Conservation (phyloP, 2,113 vertebrate genomes). For the Cyanoderma ruficeps region DNA sequence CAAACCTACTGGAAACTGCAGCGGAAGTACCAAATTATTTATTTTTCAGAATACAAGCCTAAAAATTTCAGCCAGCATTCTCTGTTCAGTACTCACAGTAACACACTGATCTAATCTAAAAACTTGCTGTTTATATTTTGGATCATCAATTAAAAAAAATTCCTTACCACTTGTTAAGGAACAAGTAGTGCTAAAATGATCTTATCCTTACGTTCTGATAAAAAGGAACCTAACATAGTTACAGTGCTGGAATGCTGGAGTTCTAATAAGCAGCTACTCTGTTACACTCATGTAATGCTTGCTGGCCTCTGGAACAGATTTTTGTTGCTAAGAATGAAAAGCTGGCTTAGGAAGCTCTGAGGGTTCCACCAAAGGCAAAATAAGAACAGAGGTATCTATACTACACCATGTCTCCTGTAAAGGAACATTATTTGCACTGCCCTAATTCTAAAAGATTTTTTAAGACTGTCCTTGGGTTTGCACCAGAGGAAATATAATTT, state of each 20-base stretch:
- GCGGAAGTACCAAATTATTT: background rate
- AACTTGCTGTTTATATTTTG: background rate
- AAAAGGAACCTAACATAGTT: background rate
- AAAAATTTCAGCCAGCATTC: background rate
- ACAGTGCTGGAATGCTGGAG: background rate
- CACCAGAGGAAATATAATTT: background rate
- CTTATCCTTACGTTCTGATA: background rate
- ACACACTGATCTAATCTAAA: background rate
- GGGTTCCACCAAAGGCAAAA: background rate
- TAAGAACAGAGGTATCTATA: background rate
- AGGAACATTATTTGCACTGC: background rate
- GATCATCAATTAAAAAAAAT: background rate
- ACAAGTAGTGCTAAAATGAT: background rate
- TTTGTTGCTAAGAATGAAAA: background rate
- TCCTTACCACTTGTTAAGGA: background rate
- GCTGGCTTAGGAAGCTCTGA: fast-evolving
- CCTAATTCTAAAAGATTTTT: background rate
- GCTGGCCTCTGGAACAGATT: background rate
- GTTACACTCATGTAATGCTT: background rate
- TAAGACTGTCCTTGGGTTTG: background rate
- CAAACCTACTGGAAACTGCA: background rate
- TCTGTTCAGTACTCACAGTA: background rate
- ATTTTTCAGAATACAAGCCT: background rate
- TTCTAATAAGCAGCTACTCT: background rate
- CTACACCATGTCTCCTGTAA: background rate